Conservation (phyloP, 2,888 invertebrate species). For the Galerucella calmariensis region DNA sequence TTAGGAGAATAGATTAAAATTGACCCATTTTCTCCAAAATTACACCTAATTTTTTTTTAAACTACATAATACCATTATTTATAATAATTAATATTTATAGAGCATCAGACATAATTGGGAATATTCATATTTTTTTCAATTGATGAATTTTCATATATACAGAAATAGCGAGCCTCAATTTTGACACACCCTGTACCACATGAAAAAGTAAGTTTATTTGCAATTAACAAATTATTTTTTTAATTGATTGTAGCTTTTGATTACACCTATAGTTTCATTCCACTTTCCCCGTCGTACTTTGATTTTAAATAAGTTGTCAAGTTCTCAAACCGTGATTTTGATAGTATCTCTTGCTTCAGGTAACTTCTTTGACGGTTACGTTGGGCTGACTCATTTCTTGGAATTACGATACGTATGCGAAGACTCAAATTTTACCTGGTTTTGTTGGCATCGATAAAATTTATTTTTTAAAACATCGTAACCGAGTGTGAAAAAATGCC, state of each 20-base stretch:
- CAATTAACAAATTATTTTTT: neutral
- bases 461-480: neutral
- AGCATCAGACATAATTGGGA: no score
- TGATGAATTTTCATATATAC: no score
- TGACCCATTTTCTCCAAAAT: no score
- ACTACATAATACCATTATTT: no score
- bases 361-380: neutral
- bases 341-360: constrained; percentile 1
- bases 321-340: neutral
- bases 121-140: no score
- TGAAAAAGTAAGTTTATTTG: neutral
- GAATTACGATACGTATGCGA: neutral
- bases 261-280: neutral
- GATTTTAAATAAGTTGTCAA: constrained; percentile 6
- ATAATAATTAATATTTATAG: no score
- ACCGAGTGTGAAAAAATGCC: neutral
- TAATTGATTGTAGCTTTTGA: neutral
- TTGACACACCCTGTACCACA: no score
- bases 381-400: neutral
- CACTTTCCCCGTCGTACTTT: neutral
- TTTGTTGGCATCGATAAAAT: neutral
- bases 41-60: no score
- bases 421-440: neutral
- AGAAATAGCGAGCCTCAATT: no score
- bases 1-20: no score